phyloP scores from a whole-genome alignment of 2,888 invertebrate species.

The Tupiocoris notatus region DNA sequence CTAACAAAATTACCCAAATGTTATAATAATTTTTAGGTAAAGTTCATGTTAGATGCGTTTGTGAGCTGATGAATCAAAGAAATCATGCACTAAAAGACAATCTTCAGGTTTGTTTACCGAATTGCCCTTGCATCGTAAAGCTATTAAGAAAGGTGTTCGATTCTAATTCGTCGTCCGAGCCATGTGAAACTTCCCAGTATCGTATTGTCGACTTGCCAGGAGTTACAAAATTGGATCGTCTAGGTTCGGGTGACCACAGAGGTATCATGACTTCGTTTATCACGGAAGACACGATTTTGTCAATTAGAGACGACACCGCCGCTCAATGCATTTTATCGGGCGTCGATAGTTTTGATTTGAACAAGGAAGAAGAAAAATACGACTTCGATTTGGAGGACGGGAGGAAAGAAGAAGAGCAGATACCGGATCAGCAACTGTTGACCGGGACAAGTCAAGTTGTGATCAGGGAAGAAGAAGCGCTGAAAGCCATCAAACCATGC shows the following conservation, averaged over 20 bases:
- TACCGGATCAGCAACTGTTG: neutral
- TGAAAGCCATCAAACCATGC: constrained; percentile 21
- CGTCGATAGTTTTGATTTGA: neutral
- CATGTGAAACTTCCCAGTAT: no score
- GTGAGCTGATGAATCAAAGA: no score
- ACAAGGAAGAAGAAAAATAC: neutral
- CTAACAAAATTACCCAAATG: no score
- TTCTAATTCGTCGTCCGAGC: no score
- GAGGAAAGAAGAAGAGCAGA: neutral
- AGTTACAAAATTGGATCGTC: constrained; percentile 14
- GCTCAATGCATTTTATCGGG: neutral
- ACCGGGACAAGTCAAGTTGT: neutral
- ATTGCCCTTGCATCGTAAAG: no score
- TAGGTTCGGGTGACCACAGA: neutral
- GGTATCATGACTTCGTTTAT: constrained; percentile 6
- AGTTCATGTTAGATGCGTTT: no score
- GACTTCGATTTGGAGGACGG: neutral
- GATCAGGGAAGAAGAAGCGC: constrained; percentile 10
- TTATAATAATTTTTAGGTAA: no score
- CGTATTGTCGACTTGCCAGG: no score
- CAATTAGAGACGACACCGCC: neutral
- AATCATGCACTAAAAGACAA: no score
- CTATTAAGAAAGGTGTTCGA: no score
- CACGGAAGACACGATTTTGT: constrained; percentile 7
- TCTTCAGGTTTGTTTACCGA: no score